A percentile compares a stretch with the other conserved stretches of the same genome.
Conservation (phyloP, 37 sponge, comb jelly and placozoan genomes). For the Tethya wilhelma region DNA sequence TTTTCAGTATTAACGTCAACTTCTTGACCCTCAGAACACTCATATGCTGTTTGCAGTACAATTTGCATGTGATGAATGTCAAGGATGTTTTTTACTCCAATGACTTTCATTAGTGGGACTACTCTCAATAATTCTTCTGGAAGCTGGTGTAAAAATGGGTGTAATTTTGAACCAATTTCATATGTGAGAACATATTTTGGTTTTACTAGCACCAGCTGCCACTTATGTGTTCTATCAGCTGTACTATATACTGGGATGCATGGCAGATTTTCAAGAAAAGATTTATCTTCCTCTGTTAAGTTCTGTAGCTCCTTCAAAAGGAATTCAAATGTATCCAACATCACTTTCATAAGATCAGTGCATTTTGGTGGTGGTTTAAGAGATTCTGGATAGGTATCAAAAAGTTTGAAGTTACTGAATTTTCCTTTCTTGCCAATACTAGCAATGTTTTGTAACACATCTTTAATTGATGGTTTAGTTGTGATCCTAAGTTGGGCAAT, state of each 20-base stretch:
- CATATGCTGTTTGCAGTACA: conserved; percentile 9
- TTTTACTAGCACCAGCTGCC: background rate
- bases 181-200: background rate
- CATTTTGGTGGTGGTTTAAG: background rate
- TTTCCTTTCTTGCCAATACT: conserved; percentile 7
- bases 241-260: conserved; percentile 19
- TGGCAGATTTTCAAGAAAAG: background rate
- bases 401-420: background rate
- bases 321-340: background rate
- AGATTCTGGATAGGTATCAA: background rate
- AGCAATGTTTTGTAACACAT: conserved; percentile 1
- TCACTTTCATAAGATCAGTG: too few relatives aligned
- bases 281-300: background rate
- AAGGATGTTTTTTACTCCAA: conserved; percentile 8
- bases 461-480: background rate
- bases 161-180: background rate
- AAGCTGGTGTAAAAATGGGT: background rate
- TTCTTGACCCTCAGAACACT: background rate
- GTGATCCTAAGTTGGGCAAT: background rate
- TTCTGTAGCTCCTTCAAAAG: background rate
- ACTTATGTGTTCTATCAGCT: too few relatives aligned
- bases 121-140: background rate
- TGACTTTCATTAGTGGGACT: background rate
- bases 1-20: background rate
- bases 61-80: background rate